Base-by-base conservation (phyloP, 2,888 invertebrate genomes). In the Hyposoter didymator region DNA sequence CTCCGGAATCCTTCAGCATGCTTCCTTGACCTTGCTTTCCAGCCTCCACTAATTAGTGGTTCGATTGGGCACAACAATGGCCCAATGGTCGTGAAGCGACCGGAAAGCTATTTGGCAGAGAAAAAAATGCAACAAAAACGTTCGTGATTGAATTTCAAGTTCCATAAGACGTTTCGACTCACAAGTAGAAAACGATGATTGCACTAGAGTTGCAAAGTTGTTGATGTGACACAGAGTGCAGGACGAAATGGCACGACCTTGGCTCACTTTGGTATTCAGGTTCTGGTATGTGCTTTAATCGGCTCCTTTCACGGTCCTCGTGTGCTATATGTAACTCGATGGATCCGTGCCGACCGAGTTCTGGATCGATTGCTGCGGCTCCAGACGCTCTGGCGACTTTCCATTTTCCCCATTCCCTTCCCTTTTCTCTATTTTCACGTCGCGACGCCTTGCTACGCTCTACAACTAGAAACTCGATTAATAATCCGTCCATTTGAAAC, bases 341-440 rank as follows among this genome's bases (percentile, higher is more conserved):
- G 80, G 78, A 85, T 80, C 78, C 67, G 76, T 43, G 66, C 69
- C 75, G 75, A 85, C 83, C 73, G 43, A 64, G 75, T 85, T 85
- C 72, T 79, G 85, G 91, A 88, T 92, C 91, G 91, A 91, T 90
- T 87, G 81, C 79, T 72, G 62, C 70, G 91, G 91, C 90, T 90
- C 91, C 91, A 91, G 91, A 91, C 91, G 62, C 88, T 87, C 88
- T 88, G 90, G 90, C 90, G 89, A 90, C 90, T 45, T 32, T 66
- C 62, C 52, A 39, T 72, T 70, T 59, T 28, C 67, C 39, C 22
- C 45, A 32, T 2, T 78, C 59, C 55, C 55, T 39, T 47, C 70
- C 45, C 35, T 32, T 45, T 55, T 32, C 69, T 67, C 22, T 49
- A 49, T 43, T 35, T 69, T 45, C 35, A 17, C 67, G 73, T 81